Evolutionary conservation across 2,888 invertebrate species (phyloP).

Genomic region (Bruchidius siliquastri): DNA sequence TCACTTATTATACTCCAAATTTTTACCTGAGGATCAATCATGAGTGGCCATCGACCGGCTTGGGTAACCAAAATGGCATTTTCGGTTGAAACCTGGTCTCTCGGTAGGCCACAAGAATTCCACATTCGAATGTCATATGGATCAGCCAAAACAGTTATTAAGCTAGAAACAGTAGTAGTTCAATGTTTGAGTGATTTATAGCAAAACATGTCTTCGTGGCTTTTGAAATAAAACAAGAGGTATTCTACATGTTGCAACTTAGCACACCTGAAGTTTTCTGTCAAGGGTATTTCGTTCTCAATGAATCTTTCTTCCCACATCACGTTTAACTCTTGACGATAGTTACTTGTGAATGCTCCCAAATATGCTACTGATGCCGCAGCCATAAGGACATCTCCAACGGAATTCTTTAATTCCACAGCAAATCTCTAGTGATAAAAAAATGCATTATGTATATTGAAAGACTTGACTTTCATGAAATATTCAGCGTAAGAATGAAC

Average conservation of each 20-base stretch:
- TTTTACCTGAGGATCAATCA: conserved; percentile 77
- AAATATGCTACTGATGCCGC: conserved; percentile 87
- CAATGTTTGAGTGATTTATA: no score
- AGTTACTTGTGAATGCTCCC: conserved; percentile 79
- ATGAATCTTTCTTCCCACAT: conserved; percentile 67
- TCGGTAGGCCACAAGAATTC: conserved; percentile 85
- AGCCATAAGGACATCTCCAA: conserved; percentile 83
- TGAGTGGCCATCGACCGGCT: conserved; percentile 80
- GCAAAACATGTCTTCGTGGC: no score
- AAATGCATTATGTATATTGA: neutral
- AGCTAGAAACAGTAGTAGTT: conserved; percentile 52
- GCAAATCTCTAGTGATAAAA: conserved; percentile 54
- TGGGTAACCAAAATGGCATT: conserved; percentile 86
- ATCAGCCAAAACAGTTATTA: conserved; percentile 70
- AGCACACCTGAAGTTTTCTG: conserved; percentile 58
- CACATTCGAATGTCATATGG: conserved; percentile 83
- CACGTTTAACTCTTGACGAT: conserved; percentile 61
- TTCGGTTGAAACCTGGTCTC: conserved; percentile 83
- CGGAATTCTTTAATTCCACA: conserved; percentile 63
- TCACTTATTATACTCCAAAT: no score
- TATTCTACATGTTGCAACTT: no score
- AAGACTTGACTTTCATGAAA: neutral
- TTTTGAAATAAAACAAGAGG: no score
- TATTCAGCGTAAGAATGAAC: no score
- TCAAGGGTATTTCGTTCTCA: conserved; percentile 65